phyloP scores from a whole-genome alignment of 92 coral and sea anemone species.

The Palythoa heliodiscus region DNA sequence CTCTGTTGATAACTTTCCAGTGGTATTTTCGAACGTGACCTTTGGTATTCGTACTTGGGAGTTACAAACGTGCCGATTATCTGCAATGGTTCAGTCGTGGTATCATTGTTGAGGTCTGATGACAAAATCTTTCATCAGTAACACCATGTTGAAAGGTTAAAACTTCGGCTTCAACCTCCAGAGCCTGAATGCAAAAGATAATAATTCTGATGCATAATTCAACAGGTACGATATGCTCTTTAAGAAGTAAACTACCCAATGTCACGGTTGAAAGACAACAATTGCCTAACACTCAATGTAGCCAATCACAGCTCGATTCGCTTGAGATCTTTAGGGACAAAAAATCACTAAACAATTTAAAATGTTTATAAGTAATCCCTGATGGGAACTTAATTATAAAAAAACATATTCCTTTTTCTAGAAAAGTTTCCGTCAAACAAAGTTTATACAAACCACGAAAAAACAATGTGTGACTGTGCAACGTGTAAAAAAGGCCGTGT shows the following conservation, averaged over 20 bases:
- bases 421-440: not conserved
- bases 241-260: constrained; percentile 14
- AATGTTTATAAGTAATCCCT: not conserved
- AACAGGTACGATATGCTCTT: not conserved
- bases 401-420: not conserved
- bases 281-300: not conserved
- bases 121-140: not conserved
- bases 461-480: not conserved
- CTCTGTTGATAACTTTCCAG: not conserved
- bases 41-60: not conserved
- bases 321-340: not conserved
- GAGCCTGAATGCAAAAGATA: not conserved
- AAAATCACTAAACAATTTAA: not conserved
- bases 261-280: constrained; percentile 16
- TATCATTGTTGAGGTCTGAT: constrained; percentile 10
- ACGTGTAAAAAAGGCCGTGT: no score
- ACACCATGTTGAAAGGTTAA: not conserved
- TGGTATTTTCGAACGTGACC: constrained; percentile 27
- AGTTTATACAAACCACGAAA: not conserved
- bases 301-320: constrained; percentile 22
- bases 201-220: constrained; percentile 25
- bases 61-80: not conserved
- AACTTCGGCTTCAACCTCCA: not conserved
- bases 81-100: not conserved
- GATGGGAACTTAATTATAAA: not conserved